Evolutionary conservation across 2,113 vertebrate species (phyloP).

Genomic region (Phylloscopus trochilus): DNA sequence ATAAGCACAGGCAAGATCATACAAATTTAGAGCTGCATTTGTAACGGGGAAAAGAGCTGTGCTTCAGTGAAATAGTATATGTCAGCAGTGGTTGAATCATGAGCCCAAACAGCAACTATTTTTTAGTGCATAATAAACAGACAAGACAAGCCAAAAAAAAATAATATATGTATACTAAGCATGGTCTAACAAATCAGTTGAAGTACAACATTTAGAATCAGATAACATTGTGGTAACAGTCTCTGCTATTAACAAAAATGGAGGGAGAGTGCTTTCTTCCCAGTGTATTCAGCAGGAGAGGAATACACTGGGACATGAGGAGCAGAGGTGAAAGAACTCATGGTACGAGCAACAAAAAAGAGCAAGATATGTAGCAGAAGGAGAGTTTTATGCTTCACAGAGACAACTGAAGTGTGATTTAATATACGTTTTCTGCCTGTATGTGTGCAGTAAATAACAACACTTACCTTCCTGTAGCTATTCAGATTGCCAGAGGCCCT

Average conservation of each 20-base stretch:
- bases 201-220: not conserved
- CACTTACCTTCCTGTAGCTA: not conserved
- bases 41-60: not conserved
- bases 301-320: not conserved
- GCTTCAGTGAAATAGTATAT: not conserved
- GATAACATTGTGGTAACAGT: not conserved
- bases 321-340: not conserved
- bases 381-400: not conserved
- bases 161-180: no score
- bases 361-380: not conserved
- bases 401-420: not conserved
- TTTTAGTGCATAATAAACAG: slow-evolving; percentile 27
- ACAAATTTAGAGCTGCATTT: slow-evolving; percentile 26
- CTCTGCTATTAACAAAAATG: not conserved
- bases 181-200: slow-evolving; percentile 7
- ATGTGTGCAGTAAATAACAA: slow-evolving; percentile 35
- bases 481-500: not conserved
- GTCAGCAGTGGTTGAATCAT: slow-evolving; percentile 8
- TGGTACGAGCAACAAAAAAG: not conserved
- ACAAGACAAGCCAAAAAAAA: not conserved
- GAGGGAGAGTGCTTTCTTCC: not conserved
- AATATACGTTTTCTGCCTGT: not conserved
- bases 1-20: not conserved
- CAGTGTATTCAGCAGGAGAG: not conserved
- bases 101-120: not conserved